Conservation (phyloP, 2,797 vertebrate genomes). For the Anas georgica region DNA sequence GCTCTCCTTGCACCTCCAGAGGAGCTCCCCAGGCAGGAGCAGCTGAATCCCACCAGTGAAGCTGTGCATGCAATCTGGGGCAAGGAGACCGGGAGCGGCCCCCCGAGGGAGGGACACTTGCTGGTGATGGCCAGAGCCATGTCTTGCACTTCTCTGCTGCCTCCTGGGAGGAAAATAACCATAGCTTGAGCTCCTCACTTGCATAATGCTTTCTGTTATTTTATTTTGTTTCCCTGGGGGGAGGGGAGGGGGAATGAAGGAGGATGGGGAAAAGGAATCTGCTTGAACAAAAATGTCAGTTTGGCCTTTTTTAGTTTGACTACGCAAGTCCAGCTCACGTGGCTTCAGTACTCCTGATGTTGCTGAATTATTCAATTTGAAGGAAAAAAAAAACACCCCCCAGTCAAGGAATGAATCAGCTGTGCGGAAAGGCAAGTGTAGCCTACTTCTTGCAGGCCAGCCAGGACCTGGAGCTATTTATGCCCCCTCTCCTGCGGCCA, state of each 20-base stretch:
- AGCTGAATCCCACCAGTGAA: accelerated
- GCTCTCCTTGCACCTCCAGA: not conserved
- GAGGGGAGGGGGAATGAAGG: too few relatives aligned
- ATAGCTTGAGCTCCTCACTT: not conserved
- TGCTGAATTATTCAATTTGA: not conserved
- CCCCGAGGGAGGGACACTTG: not conserved
- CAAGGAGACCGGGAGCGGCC: not conserved
- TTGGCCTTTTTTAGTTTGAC: constrained; percentile 21
- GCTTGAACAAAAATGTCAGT: constrained; percentile 31
- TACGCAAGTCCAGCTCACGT: accelerated
- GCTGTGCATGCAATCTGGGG: accelerated
- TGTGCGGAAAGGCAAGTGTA: not conserved
- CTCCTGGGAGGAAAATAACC: not conserved
- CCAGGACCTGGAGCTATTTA: not conserved
- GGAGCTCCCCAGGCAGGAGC: not conserved
- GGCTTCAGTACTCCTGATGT: not conserved
- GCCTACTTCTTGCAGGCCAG: not conserved
- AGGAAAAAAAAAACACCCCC: not conserved
- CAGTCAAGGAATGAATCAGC: not conserved
- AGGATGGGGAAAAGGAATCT: not conserved
- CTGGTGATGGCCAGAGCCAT: not conserved
- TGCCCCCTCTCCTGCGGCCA: not conserved
- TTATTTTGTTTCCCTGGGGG: not conserved
- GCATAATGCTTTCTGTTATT: not conserved
- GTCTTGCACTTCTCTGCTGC: not conserved